A percentile compares a stretch with the other conserved stretches of the same genome.
Conservation (phyloP, 2,113 vertebrate genomes). For the Chroicocephalus ridibundus region DNA sequence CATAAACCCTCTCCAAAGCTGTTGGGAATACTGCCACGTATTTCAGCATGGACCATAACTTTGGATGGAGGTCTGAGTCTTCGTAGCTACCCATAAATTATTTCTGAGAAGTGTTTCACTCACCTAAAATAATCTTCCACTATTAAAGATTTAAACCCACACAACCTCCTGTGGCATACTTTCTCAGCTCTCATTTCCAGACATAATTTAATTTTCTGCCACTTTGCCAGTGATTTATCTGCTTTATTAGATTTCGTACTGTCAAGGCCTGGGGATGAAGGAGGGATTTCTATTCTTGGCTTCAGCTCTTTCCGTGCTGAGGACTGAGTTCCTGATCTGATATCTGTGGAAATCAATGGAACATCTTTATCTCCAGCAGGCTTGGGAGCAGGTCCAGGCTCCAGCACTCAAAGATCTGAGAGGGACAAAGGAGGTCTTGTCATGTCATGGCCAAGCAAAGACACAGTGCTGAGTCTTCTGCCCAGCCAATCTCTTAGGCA, state of each 20-base stretch:
- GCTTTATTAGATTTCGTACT: conserved; percentile 9
- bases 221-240: background rate
- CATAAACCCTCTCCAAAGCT: background rate
- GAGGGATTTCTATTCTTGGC: background rate
- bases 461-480: background rate
- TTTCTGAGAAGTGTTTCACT: background rate
- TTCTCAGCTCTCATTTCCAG: conserved; percentile 29
- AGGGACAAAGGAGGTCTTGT: background rate
- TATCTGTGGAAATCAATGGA: background rate
- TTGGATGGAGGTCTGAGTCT: background rate
- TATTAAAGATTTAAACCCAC: conserved; percentile 11
- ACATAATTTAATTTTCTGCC: conserved; percentile 14
- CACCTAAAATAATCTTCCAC: background rate
- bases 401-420: background rate
- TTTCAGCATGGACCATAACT: background rate
- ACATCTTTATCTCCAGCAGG: background rate
- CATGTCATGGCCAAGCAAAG: background rate
- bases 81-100: background rate
- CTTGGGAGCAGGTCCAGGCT: background rate
- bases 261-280: background rate
- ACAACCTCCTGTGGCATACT: background rate
- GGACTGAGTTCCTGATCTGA: background rate
- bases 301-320: background rate
- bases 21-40: background rate
- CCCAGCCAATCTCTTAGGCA: background rate